Conservation (phyloP, 2,113 vertebrate species). For the Melospiza georgiana region DNA sequence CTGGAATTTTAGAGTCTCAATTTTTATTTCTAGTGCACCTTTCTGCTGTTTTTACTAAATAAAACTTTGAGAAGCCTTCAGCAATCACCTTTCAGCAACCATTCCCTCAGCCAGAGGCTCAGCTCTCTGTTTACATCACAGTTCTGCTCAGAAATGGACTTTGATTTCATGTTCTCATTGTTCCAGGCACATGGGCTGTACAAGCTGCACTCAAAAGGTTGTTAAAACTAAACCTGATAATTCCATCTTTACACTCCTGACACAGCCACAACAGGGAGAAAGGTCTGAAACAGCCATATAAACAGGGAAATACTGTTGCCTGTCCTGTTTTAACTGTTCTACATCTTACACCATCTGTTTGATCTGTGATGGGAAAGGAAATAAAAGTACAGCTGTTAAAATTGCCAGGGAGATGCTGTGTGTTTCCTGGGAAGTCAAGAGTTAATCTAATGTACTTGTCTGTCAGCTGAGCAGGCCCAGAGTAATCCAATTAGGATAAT, state of each 20-base stretch:
- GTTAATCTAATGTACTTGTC: neutral
- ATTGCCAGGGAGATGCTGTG: neutral
- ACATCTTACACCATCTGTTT: neutral
- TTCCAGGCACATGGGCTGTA: neutral
- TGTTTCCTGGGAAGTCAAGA: neutral
- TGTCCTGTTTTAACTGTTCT: neutral
- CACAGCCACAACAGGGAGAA: neutral
- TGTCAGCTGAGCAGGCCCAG: neutral
- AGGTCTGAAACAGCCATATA: neutral
- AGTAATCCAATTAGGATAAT: constrained; percentile 24
- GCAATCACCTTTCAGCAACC: fast-evolving
- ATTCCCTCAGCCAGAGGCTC: neutral
- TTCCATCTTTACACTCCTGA: neutral
- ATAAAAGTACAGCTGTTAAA: neutral
- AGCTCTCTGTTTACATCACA: neutral
- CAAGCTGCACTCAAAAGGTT: neutral
- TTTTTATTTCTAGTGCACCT: neutral
- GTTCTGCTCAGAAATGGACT: neutral
- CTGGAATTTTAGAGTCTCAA: neutral
- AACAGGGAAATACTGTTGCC: neutral
- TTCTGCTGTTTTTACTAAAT: neutral
- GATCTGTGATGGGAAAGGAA: neutral
- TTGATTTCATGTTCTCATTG: neutral
- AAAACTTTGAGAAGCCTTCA: neutral
- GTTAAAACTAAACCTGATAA: neutral